A percentile compares a stretch with the other conserved stretches of the same genome.
Conservation (phyloP, 2,113 vertebrate species). For the Cromileptes altivelis region DNA sequence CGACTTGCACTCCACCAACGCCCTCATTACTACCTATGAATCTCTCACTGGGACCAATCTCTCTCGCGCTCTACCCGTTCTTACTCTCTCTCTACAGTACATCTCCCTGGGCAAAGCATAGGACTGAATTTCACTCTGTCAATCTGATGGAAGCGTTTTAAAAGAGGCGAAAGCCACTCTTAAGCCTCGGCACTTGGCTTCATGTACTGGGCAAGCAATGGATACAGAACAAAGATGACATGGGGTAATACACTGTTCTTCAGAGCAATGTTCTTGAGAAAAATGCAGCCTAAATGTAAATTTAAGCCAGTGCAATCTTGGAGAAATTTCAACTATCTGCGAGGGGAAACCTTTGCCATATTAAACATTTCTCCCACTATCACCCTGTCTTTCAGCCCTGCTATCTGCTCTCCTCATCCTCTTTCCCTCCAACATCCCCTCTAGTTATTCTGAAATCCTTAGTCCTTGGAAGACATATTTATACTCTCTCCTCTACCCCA, state of each 20-base stretch:
- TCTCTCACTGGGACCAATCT: slow-evolving; percentile 76
- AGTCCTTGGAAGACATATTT: slow-evolving; percentile 75
- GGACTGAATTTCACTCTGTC: slow-evolving; percentile 51
- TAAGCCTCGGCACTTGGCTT: slow-evolving; percentile 33
- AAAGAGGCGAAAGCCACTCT: slow-evolving; percentile 47
- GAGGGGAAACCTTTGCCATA: slow-evolving; percentile 34
- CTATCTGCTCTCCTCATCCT: slow-evolving; percentile 30
- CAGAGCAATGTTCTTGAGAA: neutral
- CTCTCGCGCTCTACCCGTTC: slow-evolving; percentile 22
- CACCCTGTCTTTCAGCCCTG: slow-evolving; percentile 39
- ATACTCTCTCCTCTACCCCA: slow-evolving; percentile 51
- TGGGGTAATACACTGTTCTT: slow-evolving; percentile 11
- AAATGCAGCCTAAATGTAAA: slow-evolving; percentile 36
- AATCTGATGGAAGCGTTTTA: slow-evolving; percentile 56
- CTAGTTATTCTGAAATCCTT: slow-evolving; percentile 74
- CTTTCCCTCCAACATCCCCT: slow-evolving; percentile 5
- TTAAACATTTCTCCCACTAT: slow-evolving; percentile 46
- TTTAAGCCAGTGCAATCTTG: slow-evolving; percentile 32
- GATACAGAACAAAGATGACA: slow-evolving; percentile 44
- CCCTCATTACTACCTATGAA: slow-evolving; percentile 79
- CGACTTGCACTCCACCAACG: slow-evolving; percentile 66
- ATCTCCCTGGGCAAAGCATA: slow-evolving; percentile 37
- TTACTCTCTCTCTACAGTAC: slow-evolving; percentile 24
- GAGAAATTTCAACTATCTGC: slow-evolving; percentile 29
- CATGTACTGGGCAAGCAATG: slow-evolving; percentile 11